Evolutionary conservation across 2,113 vertebrate genomes (phyloP).

Genomic region (Bostrychus sinensis): DNA sequence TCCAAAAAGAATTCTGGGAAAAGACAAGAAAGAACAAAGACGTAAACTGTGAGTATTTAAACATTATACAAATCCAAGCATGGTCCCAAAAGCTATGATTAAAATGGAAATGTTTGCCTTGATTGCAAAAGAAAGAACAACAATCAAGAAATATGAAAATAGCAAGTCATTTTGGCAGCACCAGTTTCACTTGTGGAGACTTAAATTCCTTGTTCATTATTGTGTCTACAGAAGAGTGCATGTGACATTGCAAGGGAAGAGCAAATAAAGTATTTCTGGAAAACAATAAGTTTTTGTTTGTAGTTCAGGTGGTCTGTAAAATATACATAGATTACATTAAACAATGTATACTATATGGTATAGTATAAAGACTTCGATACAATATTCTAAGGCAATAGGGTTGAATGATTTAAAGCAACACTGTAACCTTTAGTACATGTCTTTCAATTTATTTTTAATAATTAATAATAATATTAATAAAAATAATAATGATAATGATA

Average conservation of each 20-base stretch:
- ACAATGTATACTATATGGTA: no score
- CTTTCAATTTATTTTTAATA: no score
- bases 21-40: conserved; percentile 9
- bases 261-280: conserved; percentile 31
- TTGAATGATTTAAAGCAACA: no score
- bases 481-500: no score
- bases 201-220: conserved; percentile 29
- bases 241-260: conserved; percentile 32
- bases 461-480: no score
- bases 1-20: conserved; percentile 93
- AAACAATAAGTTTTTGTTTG: conserved; percentile 54
- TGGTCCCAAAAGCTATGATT: conserved; percentile 5
- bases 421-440: no score
- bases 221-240: conserved; percentile 16
- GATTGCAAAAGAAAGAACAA: conserved; percentile 10
- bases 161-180: conserved; percentile 25
- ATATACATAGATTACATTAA: conserved; percentile 4
- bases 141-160: conserved; percentile 23
- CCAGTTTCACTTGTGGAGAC: conserved; percentile 37
- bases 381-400: no score
- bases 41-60: not conserved
- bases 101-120: conserved; percentile 20
- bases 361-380: not conserved
- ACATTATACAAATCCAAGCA: no score
- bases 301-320: conserved; percentile 17